Conservation (phyloP, 2,797 vertebrate species). For the Pangasius sanitwongsei region DNA sequence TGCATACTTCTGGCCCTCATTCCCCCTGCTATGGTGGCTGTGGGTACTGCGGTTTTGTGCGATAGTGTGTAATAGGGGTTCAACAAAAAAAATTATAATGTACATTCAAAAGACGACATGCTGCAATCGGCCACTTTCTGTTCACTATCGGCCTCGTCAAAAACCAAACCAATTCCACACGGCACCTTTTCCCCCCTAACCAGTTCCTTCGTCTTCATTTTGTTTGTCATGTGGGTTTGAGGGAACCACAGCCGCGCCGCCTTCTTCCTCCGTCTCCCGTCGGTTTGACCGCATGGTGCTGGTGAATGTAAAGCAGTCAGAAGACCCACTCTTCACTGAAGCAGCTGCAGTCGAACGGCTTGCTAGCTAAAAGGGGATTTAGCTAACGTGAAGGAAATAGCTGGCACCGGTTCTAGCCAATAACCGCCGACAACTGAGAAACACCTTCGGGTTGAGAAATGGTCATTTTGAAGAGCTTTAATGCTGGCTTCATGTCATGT, state of each 20-base stretch:
- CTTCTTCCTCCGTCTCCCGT: background rate
- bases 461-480: background rate
- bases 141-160: background rate
- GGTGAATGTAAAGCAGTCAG: conserved; percentile 10
- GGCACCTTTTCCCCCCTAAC: conserved; percentile 6
- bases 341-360: background rate
- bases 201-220: background rate
- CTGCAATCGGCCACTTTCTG: background rate
- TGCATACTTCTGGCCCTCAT: conserved; percentile 13
- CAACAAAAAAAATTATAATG: background rate
- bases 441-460: background rate
- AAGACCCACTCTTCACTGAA: background rate
- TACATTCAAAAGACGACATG: background rate
- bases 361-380: background rate
- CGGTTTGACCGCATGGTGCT: background rate
- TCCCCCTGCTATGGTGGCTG: conserved; percentile 15
- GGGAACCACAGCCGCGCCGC: background rate
- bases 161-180: conserved; percentile 1
- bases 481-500: background rate
- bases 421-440: background rate
- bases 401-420: background rate
- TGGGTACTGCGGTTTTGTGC: conserved; percentile 12
- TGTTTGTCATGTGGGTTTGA: conserved; percentile 17
- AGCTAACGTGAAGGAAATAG: background rate
- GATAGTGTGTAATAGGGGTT: conserved; percentile 31